These are phyloP conservation scores for Thryonomys swinderianus DNA, from an alignment of 2,113 vertebrate genomes.

Conservation along the genomic window DNA sequence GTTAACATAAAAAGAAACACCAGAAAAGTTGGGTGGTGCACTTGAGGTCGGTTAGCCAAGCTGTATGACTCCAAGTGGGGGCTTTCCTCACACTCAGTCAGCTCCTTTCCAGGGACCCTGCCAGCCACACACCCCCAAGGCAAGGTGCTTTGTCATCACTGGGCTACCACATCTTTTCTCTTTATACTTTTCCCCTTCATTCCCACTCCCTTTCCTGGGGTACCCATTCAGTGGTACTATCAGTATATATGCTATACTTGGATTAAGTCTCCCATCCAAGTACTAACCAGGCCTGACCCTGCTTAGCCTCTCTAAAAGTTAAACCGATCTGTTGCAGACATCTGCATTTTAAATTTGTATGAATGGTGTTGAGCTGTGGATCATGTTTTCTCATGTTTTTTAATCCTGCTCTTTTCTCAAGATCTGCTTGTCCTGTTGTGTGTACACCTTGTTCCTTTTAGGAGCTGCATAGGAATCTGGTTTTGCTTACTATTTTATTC, in stretches of 20 bases:
- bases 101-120: background rate
- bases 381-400: constrained; percentile 19
- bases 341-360: constrained; percentile 35
- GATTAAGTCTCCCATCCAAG: background rate
- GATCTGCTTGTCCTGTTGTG: background rate
- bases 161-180: background rate
- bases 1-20: constrained; percentile 7
- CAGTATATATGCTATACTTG: constrained; percentile 9
- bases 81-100: background rate
- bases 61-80: background rate
- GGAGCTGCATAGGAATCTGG: background rate
- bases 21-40: background rate
- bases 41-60: background rate
- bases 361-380: constrained; percentile 1
- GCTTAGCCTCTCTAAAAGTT: background rate
- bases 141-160: background rate
- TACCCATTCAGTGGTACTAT: background rate
- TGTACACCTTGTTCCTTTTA: constrained; percentile 6
- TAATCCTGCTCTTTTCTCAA: background rate
- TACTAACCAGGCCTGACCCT: no score
- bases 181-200: background rate
- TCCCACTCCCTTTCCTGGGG: background rate
- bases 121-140: background rate
- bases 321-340: background rate
- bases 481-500: background rate